Evolutionary conservation across 2,797 vertebrate species (phyloP).

Genomic region (Mormyrops boulengeri): DNA sequence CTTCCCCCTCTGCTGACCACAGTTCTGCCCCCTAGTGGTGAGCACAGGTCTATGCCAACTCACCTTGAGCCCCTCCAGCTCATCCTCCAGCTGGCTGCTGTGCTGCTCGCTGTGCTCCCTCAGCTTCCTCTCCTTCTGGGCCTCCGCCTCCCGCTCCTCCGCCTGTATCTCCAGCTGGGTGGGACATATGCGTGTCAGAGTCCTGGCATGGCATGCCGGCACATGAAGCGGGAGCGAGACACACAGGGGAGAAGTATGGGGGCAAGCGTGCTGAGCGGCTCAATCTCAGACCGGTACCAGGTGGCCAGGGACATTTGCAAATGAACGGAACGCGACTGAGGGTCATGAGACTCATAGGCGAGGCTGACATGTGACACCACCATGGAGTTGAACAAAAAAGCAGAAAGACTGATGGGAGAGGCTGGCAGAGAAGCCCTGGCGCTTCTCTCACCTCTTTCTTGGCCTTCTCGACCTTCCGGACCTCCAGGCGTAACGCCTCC

Average conservation of each 20-base stretch:
- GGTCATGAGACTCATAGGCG: neutral
- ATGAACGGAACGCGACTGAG: neutral
- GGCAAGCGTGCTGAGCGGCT: neutral
- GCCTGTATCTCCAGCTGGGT: conserved; percentile 80
- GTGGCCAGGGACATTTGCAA: neutral
- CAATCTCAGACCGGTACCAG: neutral
- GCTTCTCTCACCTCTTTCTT: conserved; percentile 88
- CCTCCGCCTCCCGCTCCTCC: conserved; percentile 78
- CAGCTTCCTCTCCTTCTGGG: conserved; percentile 89
- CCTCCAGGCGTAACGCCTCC: conserved; percentile 86
- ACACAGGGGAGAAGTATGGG: neutral
- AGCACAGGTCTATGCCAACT: neutral
- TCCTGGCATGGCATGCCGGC: neutral
- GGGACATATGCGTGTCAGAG: neutral
- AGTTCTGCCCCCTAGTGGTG: neutral
- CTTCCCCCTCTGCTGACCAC: neutral
- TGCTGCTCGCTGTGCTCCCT: conserved; percentile 88
- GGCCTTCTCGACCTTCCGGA: conserved; percentile 88
- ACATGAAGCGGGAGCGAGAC: neutral
- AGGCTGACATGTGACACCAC: neutral
- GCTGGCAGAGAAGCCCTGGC: conserved; percentile 19
- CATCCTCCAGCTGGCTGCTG: conserved; percentile 87
- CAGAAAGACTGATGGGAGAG: neutral
- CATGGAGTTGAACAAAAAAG: neutral
- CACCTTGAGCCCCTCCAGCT: conserved; percentile 90